Conservation (phyloP, 2,113 vertebrate species). For the cattle (Bos taurus) region DNA sequence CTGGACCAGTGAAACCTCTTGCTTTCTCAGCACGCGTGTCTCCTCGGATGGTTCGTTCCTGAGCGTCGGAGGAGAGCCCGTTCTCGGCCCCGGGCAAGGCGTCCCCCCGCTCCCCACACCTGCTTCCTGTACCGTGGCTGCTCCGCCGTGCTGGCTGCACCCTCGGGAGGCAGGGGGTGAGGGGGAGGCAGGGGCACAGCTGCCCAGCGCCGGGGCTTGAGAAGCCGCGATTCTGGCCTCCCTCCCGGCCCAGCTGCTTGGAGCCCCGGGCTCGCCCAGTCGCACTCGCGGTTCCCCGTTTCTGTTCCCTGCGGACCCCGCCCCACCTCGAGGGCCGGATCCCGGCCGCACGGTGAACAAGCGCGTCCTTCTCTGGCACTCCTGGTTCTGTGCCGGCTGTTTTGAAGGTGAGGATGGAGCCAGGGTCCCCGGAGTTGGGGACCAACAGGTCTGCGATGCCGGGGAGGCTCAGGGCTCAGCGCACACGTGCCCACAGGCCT, state of each 20-base stretch:
- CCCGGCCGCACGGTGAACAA: rapidly evolving
- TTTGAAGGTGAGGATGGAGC: background rate
- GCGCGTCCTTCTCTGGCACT: rapidly evolving
- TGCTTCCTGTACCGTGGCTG: background rate
- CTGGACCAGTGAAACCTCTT: rapidly evolving
- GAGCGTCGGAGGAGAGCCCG: background rate
- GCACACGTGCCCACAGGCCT: background rate
- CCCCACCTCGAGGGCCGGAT: background rate
- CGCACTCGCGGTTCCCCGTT: background rate
- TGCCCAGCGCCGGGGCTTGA: rapidly evolving
- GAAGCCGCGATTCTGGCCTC: background rate
- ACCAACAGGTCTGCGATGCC: rapidly evolving
- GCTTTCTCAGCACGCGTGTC: background rate
- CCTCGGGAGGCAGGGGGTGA: background rate
- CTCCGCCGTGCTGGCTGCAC: background rate
- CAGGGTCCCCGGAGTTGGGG: rapidly evolving
- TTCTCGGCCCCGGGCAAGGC: background rate
- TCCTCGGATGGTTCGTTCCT: rapidly evolving
- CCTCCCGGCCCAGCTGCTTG: background rate
- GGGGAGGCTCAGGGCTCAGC: background rate
- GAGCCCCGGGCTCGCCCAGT: too few species aligned
- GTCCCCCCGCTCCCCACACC: background rate
- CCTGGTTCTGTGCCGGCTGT: rapidly evolving
- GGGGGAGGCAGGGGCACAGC: background rate
- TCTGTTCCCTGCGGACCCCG: background rate